Evolutionary conservation across 2,888 invertebrate genomes (phyloP), one percentile per base, ranked within the genome.

Genomic region (Eupeodes luniger): DNA sequence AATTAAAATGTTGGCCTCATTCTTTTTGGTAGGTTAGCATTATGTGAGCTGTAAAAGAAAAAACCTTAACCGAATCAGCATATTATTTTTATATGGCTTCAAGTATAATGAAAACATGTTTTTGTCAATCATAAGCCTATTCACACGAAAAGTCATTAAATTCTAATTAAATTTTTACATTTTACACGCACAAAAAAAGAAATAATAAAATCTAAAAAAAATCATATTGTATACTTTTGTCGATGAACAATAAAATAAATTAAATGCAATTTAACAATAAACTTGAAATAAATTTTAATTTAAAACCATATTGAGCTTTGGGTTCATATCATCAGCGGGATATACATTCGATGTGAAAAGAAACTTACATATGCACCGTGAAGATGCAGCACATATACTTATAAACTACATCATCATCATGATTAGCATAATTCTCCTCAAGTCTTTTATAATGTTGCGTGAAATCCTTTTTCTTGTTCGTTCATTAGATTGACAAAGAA

Each of bases 391-490:
- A 12, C 40, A 5, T 40, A 9, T 27, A 40, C 40, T 67, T 10
- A 27, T 44, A 49, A 7, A 40, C 40, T 40, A 7, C 9, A 40
- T 40, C 40, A 27, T 40, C 16, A 14, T n/a, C 11, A 5, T 47
- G 34, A 72, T 72, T 72, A n/a, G 34, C 72, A 72, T 72, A 72
- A 72, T 72, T 57, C 27, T 44, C 27, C n/a, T 36, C 34, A 57
- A 44, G 10, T 53, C 55, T 55, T 16, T 72, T 47, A 72, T 40
- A 40, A 40, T 72, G 72, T 19, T 47, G 27, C 72, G 59, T 72
- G 59, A 72, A 72, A 72, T 72, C 72, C 72, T 72, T 72, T 70
- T 57, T 47, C 72, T 19, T 72, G 72, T 72, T 47, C n/a, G 59
- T 59, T 72, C 27, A 72, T 72, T 59, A 72, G 16, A 66, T 27